These are phyloP conservation scores for Mastacembelus armatus DNA, from an alignment of 2,797 vertebrate species.

Conservation along the genomic window DNA sequence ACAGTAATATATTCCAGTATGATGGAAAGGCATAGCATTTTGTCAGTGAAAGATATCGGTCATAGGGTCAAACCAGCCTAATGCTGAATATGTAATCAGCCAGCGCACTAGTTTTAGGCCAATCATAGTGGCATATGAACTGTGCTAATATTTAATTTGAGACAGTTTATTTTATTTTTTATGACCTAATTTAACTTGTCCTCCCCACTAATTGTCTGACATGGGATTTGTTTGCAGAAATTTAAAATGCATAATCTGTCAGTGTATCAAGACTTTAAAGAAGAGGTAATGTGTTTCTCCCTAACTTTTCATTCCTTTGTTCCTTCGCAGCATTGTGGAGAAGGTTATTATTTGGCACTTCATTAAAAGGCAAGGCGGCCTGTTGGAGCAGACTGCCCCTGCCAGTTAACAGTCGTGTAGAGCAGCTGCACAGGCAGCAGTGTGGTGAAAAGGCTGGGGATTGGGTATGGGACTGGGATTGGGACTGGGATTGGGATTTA, in stretches of 20 bases:
- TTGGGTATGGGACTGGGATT: constrained; percentile 75
- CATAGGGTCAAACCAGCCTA: constrained; percentile 75
- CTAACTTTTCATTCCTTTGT: constrained; percentile 74
- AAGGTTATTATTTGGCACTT: constrained; percentile 89
- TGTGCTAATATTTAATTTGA: constrained; percentile 68
- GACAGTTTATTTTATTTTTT: constrained; percentile 47
- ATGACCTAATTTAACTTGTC: constrained; percentile 78
- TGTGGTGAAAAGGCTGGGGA: constrained; percentile 77
- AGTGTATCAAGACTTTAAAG: constrained; percentile 85
- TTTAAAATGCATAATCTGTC: constrained; percentile 80
- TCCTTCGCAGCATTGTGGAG: constrained; percentile 85
- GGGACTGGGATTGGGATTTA: constrained; percentile 77
- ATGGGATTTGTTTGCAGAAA: constrained; percentile 70
- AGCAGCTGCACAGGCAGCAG: constrained; percentile 80
- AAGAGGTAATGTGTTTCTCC: constrained; percentile 86
- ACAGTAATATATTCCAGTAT: constrained; percentile 86
- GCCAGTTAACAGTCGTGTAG: constrained; percentile 89
- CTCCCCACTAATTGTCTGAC: constrained; percentile 67
- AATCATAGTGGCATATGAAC: constrained; percentile 67
- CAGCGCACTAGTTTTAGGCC: constrained; percentile 77
- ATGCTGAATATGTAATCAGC: constrained; percentile 76
- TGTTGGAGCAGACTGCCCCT: constrained; percentile 78
- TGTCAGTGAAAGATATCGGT: constrained; percentile 78
- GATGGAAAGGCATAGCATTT: constrained; percentile 87
- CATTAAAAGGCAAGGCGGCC: constrained; percentile 85